phyloP scores from a whole-genome alignment of 64 coral and sea anemone species.

The Astreopora myriophthalma region DNA sequence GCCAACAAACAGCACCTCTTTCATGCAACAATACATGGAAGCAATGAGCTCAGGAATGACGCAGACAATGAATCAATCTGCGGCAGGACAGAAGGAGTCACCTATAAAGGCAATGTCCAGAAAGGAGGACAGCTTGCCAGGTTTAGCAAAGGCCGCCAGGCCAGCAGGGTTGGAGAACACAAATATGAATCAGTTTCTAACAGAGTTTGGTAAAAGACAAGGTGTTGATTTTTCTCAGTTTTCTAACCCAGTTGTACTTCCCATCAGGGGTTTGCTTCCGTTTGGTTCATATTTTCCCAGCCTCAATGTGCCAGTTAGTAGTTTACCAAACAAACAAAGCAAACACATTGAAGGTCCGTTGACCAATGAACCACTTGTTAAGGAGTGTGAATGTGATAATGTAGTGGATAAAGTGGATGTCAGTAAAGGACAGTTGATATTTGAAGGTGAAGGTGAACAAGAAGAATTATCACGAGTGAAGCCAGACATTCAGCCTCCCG shows the following conservation, averaged over 20 bases:
- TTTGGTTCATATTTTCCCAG: constrained; percentile 23
- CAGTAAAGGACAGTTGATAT: neutral
- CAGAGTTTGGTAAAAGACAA: neutral
- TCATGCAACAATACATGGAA: constrained; percentile 46
- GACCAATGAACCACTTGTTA: neutral
- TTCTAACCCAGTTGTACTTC: neutral
- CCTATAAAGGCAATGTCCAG: neutral
- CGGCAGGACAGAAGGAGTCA: neutral
- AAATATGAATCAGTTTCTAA: neutral
- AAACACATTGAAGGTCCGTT: neutral
- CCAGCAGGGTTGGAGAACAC: neutral
- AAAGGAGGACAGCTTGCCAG: neutral
- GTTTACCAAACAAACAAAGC: neutral
- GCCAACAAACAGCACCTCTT: neutral
- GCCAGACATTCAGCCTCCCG: neutral
- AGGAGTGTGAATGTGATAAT: neutral
- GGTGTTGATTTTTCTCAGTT: neutral
- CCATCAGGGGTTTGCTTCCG: neutral
- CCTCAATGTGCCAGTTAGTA: neutral
- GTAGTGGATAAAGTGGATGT: neutral
- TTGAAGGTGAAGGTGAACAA: neutral
- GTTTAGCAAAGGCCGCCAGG: neutral
- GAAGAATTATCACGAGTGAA: neutral
- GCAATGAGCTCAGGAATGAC: neutral
- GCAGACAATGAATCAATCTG: neutral